A percentile compares a stretch with the other conserved stretches of the same genome.
Evolutionary conservation across 2,888 invertebrate species (phyloP).

Genomic region (Teleiodes luculella): DNA sequence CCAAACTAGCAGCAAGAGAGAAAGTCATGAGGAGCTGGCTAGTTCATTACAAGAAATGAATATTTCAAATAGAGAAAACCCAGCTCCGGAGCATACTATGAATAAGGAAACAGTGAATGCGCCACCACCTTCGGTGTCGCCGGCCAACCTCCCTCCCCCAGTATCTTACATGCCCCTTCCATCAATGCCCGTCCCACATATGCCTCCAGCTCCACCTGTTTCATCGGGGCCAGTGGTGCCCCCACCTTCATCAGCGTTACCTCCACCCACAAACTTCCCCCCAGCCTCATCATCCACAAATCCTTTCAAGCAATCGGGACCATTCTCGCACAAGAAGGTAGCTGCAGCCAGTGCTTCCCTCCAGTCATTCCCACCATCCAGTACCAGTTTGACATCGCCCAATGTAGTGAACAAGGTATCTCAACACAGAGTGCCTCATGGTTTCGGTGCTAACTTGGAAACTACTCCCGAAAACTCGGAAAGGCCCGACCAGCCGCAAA

Average conservation of each 20-base stretch:
- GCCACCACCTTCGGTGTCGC: slow-evolving; percentile 33
- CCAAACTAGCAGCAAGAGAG: slow-evolving; percentile 38
- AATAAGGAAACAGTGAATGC: slow-evolving; percentile 21
- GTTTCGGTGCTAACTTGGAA: slow-evolving; percentile 80
- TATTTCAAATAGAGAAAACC: slow-evolving; percentile 50
- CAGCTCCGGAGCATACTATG: slow-evolving; percentile 30
- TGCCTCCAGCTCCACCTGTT: slow-evolving; percentile 20
- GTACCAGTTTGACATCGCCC: slow-evolving; percentile 54
- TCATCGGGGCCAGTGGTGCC: slow-evolving; percentile 16
- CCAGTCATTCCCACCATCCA: slow-evolving; percentile 46
- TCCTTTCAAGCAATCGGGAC: slow-evolving; percentile 67
- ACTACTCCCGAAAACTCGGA: slow-evolving; percentile 84
- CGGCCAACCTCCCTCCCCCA: slow-evolving; percentile 32
- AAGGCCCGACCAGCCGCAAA: slow-evolving; percentile 75
- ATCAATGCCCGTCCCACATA: slow-evolving; percentile 16
- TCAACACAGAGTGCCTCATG: slow-evolving; percentile 53
- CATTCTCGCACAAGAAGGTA: slow-evolving; percentile 67
- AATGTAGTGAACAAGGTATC: slow-evolving; percentile 52
- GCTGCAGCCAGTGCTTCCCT: slow-evolving; percentile 32
- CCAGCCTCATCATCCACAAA: slow-evolving; percentile 46
- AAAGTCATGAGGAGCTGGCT: slow-evolving; percentile 54
- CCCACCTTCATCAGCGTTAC: slow-evolving; percentile 26
- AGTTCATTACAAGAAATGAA: slow-evolving; percentile 59
- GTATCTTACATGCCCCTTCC: slow-evolving; percentile 20
- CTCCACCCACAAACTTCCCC: slow-evolving; percentile 44